Base-by-base conservation (phyloP, 1,140 invertebrate species). In the Maconellicoccus hirsutus region DNA sequence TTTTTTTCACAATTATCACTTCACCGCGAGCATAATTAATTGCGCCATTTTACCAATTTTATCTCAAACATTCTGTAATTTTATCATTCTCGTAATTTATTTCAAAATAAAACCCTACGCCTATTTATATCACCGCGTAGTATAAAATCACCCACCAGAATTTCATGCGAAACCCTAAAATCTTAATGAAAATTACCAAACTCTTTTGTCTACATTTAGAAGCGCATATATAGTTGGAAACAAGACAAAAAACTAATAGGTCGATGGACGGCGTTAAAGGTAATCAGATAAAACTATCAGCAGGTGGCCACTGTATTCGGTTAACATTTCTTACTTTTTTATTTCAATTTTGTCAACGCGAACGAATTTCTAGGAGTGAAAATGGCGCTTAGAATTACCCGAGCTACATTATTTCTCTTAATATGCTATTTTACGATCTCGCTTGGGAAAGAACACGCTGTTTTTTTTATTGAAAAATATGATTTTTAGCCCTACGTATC, bases 301-400 rank as follows among this genome's bases (percentile, higher is more conserved):
- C 61, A 66, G 61, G 61, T 25, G 61, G 61, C 25, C 61, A 66
- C 61, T 25, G 22, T 14, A 66, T 66, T 66, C 61, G 21, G 25
- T 66, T 66, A 66, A 66, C 42, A 52, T 52, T 52, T 52, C 42
- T 16, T 52, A 52, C 42, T 52, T 16, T 52, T 66, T 66, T 26
- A 25, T 26, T 66, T 66, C 10, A 66, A 25, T 66, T 66, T 66
- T 66, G 61, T 66, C 61, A 66, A 66, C 61, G n/a, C n/a, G 61
- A 25, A 66, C 61, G 61, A 66, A 66, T 66, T 52, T 52, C n/a
- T 66, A 26, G 21, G 61, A 66, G 21, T 66, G 61, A 66, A 66
- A 66, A 66, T 26, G 61, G 61, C 61, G 61, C 61, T 66, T 66
- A 25, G 8, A 66, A 66, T 52, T 52, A 52, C 42, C 42, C 16